Conservation (phyloP, 2,797 vertebrate genomes). For the Monodelphis domestica region DNA sequence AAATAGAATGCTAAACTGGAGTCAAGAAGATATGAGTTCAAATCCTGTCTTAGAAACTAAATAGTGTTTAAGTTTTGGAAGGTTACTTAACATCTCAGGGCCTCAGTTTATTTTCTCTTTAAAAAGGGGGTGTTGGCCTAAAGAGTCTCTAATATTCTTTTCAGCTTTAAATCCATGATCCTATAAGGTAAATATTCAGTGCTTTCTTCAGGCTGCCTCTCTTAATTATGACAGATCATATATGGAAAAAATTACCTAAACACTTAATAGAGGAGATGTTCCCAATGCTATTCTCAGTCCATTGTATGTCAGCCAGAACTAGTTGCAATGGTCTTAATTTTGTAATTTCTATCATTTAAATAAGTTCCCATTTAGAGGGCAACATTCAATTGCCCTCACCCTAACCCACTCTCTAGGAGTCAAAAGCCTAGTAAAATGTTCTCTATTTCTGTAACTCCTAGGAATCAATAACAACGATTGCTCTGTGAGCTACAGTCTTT, state of each 20-base stretch:
- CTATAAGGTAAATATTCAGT: neutral
- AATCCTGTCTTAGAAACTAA: neutral
- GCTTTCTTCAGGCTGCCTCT: neutral
- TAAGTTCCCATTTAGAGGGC: neutral
- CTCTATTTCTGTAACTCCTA: constrained; percentile 21
- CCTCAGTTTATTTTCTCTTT: neutral
- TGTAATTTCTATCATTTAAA: neutral
- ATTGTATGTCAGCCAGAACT: neutral
- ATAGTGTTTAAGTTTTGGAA: neutral
- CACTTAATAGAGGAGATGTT: neutral
- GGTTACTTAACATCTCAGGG: neutral
- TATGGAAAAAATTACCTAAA: neutral
- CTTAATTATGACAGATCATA: neutral
- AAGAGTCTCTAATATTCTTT: neutral
- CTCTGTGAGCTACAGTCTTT: neutral
- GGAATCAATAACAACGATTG: neutral
- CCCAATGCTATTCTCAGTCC: neutral
- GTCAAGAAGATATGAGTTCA: neutral
- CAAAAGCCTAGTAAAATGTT: neutral
- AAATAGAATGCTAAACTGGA: neutral
- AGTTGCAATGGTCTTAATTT: neutral
- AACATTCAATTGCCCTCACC: neutral
- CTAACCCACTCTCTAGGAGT: neutral
- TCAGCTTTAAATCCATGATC: neutral
- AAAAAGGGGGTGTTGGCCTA: neutral